Evolutionary conservation across 2,888 invertebrate species (phyloP).

Genomic region (Hydropsyche betteni): DNA sequence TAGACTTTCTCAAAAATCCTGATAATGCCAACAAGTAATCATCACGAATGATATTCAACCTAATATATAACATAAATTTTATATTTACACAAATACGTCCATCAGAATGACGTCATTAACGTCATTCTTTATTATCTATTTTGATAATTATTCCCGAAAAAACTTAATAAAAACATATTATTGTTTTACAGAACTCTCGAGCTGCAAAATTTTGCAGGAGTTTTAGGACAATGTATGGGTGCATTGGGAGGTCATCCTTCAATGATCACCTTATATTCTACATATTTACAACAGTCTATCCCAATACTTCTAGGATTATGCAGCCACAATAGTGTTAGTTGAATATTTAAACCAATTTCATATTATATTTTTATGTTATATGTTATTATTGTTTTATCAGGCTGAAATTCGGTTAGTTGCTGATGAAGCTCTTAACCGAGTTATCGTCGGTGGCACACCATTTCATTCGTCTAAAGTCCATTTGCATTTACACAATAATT

Average conservation of each 20-base stretch:
- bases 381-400: slow-evolving; percentile 53
- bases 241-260: slow-evolving; percentile 61
- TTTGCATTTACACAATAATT: slow-evolving; percentile 62
- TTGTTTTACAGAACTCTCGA: slow-evolving; percentile 60
- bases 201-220: slow-evolving; percentile 62
- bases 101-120: neutral
- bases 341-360: neutral
- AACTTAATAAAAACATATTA: slow-evolving; percentile 40
- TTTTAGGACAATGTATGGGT: slow-evolving; percentile 62
- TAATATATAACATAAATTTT: neutral
- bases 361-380: neutral
- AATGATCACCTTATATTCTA: slow-evolving; percentile 62
- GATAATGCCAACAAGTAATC: slow-evolving; percentile 54
- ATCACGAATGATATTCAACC: neutral
- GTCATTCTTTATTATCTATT: neutral
- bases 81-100: neutral
- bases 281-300: slow-evolving; percentile 60
- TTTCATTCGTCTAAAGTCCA: slow-evolving; percentile 64
- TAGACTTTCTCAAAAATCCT: slow-evolving; percentile 61
- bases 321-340: slow-evolving; percentile 64
- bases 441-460: slow-evolving; percentile 63
- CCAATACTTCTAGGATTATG: slow-evolving; percentile 62
- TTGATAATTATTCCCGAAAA: neutral
- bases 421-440: slow-evolving; percentile 64
- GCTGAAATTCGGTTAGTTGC: slow-evolving; percentile 64